Conservation (phyloP, 2,797 vertebrate genomes). For the Dendrocincla tyrannina region DNA sequence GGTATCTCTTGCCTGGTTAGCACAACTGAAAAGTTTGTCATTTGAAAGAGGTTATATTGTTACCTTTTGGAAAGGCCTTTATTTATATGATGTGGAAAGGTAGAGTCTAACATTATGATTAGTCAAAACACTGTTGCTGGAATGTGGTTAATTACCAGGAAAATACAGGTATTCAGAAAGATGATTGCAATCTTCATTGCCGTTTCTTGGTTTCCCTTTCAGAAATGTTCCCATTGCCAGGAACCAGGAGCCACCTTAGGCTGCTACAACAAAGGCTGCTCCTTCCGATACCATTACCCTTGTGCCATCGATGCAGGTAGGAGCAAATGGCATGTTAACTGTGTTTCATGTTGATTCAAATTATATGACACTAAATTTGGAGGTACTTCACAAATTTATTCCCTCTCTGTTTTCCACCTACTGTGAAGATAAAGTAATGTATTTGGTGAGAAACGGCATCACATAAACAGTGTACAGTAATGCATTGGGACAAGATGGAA, state of each 20-base stretch:
- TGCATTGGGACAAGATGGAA: rapidly evolving
- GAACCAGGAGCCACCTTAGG: conserved; percentile 94
- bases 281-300: conserved; percentile 94
- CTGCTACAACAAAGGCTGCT: conserved; percentile 99
- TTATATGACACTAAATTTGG: not conserved
- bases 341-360: not conserved
- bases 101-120: not conserved
- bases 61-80: not conserved
- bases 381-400: not conserved
- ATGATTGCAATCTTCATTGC: not conserved
- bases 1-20: not conserved
- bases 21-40: not conserved
- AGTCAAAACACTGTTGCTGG: not conserved
- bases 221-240: conserved; percentile 98
- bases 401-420: not conserved
- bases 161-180: not conserved
- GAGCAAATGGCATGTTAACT: not conserved
- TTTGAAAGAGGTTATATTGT: not conserved
- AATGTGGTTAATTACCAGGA: not conserved
- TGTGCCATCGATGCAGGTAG: conserved; percentile 97
- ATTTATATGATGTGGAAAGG: not conserved
- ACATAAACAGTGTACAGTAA: not conserved
- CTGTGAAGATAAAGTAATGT: not conserved
- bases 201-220: conserved; percentile 46
- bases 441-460: not conserved